A percentile compares a stretch with the other conserved stretches of the same genome.
These are phyloP conservation scores for Drosophila repletoides DNA, from an alignment of 1,140 invertebrate genomes.

Conservation along the genomic window DNA sequence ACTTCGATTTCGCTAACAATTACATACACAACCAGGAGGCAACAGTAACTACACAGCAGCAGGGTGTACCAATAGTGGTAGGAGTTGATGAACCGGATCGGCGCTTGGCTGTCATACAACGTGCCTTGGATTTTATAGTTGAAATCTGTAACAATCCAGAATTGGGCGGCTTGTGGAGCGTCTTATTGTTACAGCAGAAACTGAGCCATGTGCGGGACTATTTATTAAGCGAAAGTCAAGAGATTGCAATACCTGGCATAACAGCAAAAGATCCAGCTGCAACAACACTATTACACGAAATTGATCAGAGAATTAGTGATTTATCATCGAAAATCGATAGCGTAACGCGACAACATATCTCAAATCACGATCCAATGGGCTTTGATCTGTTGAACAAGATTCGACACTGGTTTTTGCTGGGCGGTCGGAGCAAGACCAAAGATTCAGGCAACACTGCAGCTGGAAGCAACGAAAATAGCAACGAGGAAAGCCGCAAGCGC, in stretches of 20 bases:
- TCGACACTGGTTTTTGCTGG: constrained; percentile 36
- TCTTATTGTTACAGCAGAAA: constrained; percentile 16
- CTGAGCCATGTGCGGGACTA: constrained; percentile 30
- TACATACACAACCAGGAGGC: too few species aligned
- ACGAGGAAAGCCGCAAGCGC: constrained; percentile 7
- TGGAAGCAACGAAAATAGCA: not conserved
- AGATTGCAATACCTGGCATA: not conserved
- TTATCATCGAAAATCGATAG: constrained; percentile 1
- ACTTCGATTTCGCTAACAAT: too few species aligned
- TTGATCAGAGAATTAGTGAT: constrained; percentile 1
- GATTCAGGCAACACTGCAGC: constrained; percentile 7
- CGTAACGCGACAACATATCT: not conserved
- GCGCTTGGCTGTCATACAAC: constrained; percentile 1
- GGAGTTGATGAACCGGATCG: not conserved
- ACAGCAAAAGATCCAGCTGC: not conserved
- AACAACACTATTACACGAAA: not conserved
- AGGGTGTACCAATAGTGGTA: too few species aligned
- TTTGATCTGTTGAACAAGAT: constrained; percentile 48
- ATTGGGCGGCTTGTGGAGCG: not conserved
- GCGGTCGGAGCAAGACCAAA: constrained; percentile 31
- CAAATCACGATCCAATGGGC: constrained; percentile 46
- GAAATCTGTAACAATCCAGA: not conserved
- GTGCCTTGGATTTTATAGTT: constrained; percentile 21
- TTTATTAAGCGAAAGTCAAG: constrained; percentile 8
- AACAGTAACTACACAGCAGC: not conserved